These are phyloP conservation scores for Orgyia antiqua DNA, from an alignment of 2,888 invertebrate genomes.

Conservation along the genomic window DNA sequence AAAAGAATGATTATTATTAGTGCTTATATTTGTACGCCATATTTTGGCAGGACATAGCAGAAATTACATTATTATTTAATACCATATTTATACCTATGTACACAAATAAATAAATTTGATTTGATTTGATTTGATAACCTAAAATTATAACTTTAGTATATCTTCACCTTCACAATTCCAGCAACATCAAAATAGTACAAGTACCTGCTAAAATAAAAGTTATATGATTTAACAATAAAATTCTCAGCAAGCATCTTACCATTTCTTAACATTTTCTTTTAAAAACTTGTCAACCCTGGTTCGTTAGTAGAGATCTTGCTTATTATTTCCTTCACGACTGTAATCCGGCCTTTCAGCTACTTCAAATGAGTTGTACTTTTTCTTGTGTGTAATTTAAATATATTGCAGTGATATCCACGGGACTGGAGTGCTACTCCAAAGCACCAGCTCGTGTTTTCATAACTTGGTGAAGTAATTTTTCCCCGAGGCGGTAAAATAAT, in stretches of 20 bases:
- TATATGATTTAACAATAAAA: conserved; percentile 51
- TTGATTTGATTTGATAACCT: too few species aligned
- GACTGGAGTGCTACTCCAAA: conserved; percentile 69
- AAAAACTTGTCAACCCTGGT: conserved; percentile 58
- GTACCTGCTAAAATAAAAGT: conserved; percentile 28
- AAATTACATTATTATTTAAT: too few species aligned
- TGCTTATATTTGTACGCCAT: too few species aligned
- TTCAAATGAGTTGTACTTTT: conserved; percentile 77
- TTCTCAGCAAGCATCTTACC: conserved; percentile 38
- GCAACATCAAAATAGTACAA: too few species aligned
- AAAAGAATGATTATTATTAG: too few species aligned
- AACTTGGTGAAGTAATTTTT: conserved; percentile 70
- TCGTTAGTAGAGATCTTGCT: conserved; percentile 67
- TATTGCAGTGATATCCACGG: conserved; percentile 76
- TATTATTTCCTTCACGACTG: conserved; percentile 70
- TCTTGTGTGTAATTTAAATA: conserved; percentile 78
- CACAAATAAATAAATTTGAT: too few species aligned
- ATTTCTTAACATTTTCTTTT: conserved; percentile 58
- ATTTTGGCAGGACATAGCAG: too few species aligned
- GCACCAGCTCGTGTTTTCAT: conserved; percentile 74
- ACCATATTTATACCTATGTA: too few species aligned
- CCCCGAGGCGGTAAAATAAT: conserved; percentile 71
- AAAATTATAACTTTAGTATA: too few species aligned
- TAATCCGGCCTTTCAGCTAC: conserved; percentile 76
- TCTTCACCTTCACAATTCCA: too few species aligned